Conservation (phyloP, 2,888 invertebrate genomes). For the Volucella inanis region DNA sequence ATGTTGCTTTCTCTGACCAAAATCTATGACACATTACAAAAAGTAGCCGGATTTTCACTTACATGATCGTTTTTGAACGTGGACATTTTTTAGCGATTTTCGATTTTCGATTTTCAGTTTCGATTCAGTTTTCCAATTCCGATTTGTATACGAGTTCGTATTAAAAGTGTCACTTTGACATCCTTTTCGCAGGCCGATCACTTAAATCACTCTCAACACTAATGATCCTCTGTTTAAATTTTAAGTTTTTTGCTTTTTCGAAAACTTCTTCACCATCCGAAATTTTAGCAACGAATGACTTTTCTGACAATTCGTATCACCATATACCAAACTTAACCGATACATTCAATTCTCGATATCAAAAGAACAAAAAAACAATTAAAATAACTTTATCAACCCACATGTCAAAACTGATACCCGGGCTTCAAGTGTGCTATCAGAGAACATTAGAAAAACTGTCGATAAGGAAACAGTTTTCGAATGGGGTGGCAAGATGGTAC, state of each 20-base stretch:
- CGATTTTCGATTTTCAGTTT: conserved; percentile 10
- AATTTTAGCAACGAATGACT: conserved; percentile 57
- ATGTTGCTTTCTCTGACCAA: too few relatives aligned
- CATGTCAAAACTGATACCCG: conserved; percentile 66
- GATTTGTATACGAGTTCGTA: background rate
- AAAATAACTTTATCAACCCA: conserved; percentile 53
- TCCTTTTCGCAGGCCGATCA: conserved; percentile 25
- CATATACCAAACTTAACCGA: conserved; percentile 49
- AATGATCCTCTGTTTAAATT: conserved; percentile 1
- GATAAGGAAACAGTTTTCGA: conserved; percentile 43
- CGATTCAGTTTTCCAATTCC: background rate
- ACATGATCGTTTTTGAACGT: conserved; percentile 65
- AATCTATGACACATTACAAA: too few relatives aligned
- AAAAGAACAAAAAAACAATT: conserved; percentile 23
- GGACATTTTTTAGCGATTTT: conserved; percentile 48
- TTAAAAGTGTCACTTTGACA: conserved; percentile 25
- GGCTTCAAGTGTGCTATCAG: conserved; percentile 51
- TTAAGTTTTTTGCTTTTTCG: background rate
- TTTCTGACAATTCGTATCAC: conserved; percentile 19
- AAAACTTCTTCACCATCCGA: conserved; percentile 50
- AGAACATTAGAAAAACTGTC: conserved; percentile 56
- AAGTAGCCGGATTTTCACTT: conserved; percentile 36
- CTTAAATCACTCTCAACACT: conserved; percentile 41
- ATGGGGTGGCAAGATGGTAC: background rate
- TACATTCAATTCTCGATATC: conserved; percentile 38